Base-by-base conservation (phyloP, 1,140 invertebrate genomes). In the Aleiodes sp. region DNA sequence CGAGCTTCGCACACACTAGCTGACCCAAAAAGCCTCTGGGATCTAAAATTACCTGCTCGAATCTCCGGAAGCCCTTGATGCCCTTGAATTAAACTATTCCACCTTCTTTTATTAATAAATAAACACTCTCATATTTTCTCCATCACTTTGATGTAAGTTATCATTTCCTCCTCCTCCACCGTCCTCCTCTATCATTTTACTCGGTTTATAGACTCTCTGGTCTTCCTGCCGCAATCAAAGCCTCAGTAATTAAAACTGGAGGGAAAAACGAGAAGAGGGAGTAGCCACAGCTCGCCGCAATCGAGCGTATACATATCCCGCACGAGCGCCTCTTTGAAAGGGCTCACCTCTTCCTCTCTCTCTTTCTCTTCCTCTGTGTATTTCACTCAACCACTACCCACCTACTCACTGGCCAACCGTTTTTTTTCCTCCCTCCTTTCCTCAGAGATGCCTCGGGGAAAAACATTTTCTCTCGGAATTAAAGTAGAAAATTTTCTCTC, bases 231-330 rank as follows among this genome's bases (percentile, higher is more conserved):
- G 62, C 72, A 73, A 70, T 73, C 72, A 73, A 70, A 68, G 69
- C 61, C 52, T 68, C 37, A 52, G 72, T 71, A 71, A 73, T 73
- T 73, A 73, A 73, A 71, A 70, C 68, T 61, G 69, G 28, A 28
- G 16, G 26, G 16, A 52, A 52, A 24, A 8, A 19, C 12, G 46
- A 21, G 46, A 24, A 10, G 46, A 52, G 46, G 46, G 46, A 52
- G 19, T 52, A 31, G 26, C 10, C 24, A 59, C n/a, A 24, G 59
- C 37, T 62, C 33, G 29, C 62, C 66, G 70, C 67, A 74, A 74
- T 71, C 66, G 56, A 74, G 70, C 64, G 72, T 65, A 65, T 65
- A 52, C 37, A 43, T 35, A 35, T 16, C 57, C 61, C 52, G 59
- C 57, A 64, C 56, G 33, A 31, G 7, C 29, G 59, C 65, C 60